A percentile compares a stretch with the other conserved stretches of the same genome.
Evolutionary conservation across 2,113 vertebrate genomes (phyloP).

Genomic region (Telmatochromis sp.): DNA sequence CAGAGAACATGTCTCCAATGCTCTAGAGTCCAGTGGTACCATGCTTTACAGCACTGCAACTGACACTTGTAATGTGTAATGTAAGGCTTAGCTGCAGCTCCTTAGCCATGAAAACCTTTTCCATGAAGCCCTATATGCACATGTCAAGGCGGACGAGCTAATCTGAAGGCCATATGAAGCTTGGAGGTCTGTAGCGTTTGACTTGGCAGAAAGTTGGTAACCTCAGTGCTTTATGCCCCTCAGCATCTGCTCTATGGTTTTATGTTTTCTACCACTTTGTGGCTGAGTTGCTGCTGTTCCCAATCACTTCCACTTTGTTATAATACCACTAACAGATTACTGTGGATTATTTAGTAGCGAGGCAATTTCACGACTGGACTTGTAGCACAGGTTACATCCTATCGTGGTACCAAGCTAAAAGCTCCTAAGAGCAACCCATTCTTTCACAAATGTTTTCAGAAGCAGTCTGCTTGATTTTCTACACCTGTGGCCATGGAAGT

Average conservation of each 20-base stretch:
- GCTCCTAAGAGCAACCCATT: too few relatives aligned
- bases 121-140: neutral
- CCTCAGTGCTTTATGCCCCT: neutral
- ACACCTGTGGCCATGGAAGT: too few relatives aligned
- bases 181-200: neutral
- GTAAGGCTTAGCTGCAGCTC: neutral
- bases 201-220: neutral
- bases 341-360: too few relatives aligned
- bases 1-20: neutral
- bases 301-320: neutral
- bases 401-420: too few relatives aligned
- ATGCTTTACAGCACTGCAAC: neutral
- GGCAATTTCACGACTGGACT: too few relatives aligned
- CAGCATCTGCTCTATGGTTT: rapidly evolving
- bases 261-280: neutral
- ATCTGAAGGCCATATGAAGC: neutral
- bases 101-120: neutral
- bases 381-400: too few relatives aligned
- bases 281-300: neutral
- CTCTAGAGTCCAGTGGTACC: neutral
- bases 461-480: too few relatives aligned
- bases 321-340: too few relatives aligned
- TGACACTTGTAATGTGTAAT: neutral
- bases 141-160: neutral
- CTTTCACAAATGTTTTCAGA: too few relatives aligned